phyloP scores from a whole-genome alignment of 2,113 vertebrate species.

The Morone chrysops region DNA sequence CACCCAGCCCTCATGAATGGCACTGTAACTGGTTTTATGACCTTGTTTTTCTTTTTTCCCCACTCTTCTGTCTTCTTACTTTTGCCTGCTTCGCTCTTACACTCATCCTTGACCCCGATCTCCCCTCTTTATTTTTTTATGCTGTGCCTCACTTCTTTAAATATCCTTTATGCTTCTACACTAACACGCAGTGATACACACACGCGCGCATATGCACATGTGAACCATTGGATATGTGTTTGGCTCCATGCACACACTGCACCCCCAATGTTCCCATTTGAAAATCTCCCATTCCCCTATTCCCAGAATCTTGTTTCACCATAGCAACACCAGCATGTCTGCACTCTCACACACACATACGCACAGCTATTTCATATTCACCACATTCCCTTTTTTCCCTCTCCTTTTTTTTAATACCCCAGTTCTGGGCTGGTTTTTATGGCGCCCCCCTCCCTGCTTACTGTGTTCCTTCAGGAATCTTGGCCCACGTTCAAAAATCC shows the following conservation, averaged over 20 bases:
- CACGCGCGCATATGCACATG: slow-evolving; percentile 29
- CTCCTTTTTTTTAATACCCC: slow-evolving; percentile 32
- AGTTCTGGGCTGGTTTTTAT: slow-evolving; percentile 53
- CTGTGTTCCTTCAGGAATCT: slow-evolving; percentile 84
- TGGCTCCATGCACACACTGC: slow-evolving; percentile 44
- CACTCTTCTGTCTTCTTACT: neutral
- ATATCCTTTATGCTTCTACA: neutral
- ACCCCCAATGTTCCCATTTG: slow-evolving; percentile 62
- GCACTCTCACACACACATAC: slow-evolving; percentile 13
- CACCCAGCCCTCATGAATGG: slow-evolving; percentile 36
- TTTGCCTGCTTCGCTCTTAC: neutral
- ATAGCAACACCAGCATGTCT: slow-evolving; percentile 58
- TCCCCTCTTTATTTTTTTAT: neutral
- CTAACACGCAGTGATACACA: neutral
- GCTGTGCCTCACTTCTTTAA: neutral
- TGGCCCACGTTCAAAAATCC: slow-evolving; percentile 82
- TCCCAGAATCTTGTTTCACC: slow-evolving; percentile 39
- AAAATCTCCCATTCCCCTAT: slow-evolving; percentile 51
- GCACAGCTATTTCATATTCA: slow-evolving; percentile 51
- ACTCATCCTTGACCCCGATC: neutral
- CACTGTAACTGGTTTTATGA: slow-evolving; percentile 63
- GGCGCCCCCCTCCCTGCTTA: slow-evolving; percentile 43
- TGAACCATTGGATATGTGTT: neutral
- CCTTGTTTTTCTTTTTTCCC: slow-evolving; percentile 25
- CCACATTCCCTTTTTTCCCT: slow-evolving; percentile 37